Percentiles rank a stretch among this genome's conserved stretches.
These are phyloP conservation scores for Amblyornis subalaris DNA, from an alignment of 2,113 vertebrate species.

Conservation along the genomic window DNA sequence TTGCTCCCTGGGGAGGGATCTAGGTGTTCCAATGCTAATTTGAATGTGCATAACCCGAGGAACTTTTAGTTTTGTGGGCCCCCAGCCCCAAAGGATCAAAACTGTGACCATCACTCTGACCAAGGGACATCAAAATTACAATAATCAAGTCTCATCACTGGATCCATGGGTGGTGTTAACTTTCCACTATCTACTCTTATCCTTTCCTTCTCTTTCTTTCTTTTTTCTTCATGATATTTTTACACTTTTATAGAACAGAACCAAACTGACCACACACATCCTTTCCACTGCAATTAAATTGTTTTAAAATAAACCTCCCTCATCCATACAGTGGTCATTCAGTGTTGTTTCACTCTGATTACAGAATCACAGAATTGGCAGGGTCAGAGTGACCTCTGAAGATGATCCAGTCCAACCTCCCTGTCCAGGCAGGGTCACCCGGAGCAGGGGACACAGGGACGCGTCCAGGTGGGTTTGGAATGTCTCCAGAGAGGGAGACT, in stretches of 20 bases:
- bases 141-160: not conserved
- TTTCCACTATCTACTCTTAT: not conserved
- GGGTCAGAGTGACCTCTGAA: not conserved
- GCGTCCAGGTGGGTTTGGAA: not conserved
- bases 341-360: not conserved
- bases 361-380: not conserved
- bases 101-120: not conserved
- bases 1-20: not conserved
- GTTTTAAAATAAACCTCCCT: not conserved
- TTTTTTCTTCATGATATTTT: not conserved
- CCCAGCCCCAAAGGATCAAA: not conserved
- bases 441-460: not conserved
- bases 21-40: not conserved
- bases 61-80: not conserved
- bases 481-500: not conserved
- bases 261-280: accelerated
- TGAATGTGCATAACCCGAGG: accelerated
- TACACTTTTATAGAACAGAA: not conserved
- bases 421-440: not conserved
- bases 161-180: not conserved
- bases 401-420: not conserved
- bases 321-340: not conserved
- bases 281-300: not conserved
- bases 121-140: accelerated
- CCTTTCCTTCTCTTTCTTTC: not conserved